phyloP scores from a whole-genome alignment of 2,888 invertebrate genomes.

The Drosophila subquinaria region DNA sequence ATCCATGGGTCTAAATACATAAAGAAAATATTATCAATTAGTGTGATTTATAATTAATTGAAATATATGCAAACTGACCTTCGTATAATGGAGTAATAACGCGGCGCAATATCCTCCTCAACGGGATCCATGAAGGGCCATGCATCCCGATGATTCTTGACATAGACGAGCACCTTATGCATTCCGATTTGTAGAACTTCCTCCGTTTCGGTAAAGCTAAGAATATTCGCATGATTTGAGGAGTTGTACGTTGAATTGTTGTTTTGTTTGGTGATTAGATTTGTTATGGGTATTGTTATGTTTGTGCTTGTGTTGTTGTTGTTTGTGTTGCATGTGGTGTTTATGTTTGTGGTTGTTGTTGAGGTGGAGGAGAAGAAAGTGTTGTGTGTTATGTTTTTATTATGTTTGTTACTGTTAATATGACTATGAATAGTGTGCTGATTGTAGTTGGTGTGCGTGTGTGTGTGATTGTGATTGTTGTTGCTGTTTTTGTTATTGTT shows the following conservation, averaged over 20 bases:
- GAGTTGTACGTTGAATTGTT: constrained; percentile 81
- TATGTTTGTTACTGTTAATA: constrained; percentile 68
- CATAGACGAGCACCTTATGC: constrained; percentile 95
- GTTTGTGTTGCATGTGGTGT: constrained; percentile 33
- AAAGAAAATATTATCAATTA: neutral
- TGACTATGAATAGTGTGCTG: constrained; percentile 51
- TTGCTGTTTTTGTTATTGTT: constrained; percentile 46
- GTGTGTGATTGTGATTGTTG: constrained; percentile 33
- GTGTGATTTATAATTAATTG: neutral
- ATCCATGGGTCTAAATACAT: constrained; percentile 91
- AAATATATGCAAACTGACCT: constrained; percentile 79
- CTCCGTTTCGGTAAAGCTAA: constrained; percentile 91
- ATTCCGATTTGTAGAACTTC: constrained; percentile 95
- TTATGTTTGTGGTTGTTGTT: constrained; percentile 33
- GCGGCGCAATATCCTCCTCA: constrained; percentile 96
- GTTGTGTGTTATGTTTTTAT: constrained; percentile 43
- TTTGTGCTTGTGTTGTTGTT: constrained; percentile 45
- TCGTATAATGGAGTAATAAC: constrained; percentile 91
- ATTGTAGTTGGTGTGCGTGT: constrained; percentile 37
- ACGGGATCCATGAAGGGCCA: constrained; percentile 98
- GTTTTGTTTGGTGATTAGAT: constrained; percentile 64
- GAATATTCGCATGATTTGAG: constrained; percentile 85
- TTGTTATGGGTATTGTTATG: constrained; percentile 55
- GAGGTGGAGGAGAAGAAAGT: constrained; percentile 26
- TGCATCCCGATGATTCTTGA: constrained; percentile 95